Evolutionary conservation across 2,888 invertebrate genomes (phyloP), one percentile per base, ranked within the genome.

Genomic region (Subacronicta megacephala): DNA sequence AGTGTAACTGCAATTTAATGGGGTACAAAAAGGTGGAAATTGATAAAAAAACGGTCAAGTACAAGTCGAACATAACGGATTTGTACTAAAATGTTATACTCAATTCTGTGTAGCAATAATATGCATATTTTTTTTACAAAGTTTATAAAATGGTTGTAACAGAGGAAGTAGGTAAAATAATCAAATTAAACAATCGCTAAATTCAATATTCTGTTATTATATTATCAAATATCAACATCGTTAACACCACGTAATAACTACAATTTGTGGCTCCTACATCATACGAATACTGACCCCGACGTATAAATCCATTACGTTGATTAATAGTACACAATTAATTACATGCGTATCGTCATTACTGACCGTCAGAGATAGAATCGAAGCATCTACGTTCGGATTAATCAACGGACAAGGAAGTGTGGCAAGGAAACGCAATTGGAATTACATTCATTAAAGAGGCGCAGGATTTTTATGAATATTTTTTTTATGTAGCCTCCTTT

Each of bases 291-390:
- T 31, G 54, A 52, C 40, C 52, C 43, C 42, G 41, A 20, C 26
- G 13, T 57, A 53, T 62, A 35, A 40, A 44, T 49, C 53, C 46
- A 64, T 59, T 70, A 45, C 42, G 33, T 54, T 56, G 40, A 71
- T 65, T 51, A 60, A 71, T 60, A 46, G 52, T 49, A 29, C 23
- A 40, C 15, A 47, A 64, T 60, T 52, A 52, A 65, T 60, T 62
- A 55, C 31, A 31, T 31, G 31, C 42, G 56, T 62, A 56, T 40
- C 37, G 47, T 53, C 18, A 51, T 47, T 51, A 40, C 20, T 45
- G 72, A 38, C 43, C 62, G 37, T 66, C 52, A 55, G 41, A 62
- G 46, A 72, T 72, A 53, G 41, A 55, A 72, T 72, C 51, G 47
- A 72, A 56, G 52, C 54, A 50, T 41, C 54, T 29, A 72, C 57